Evolutionary conservation across 2,797 vertebrate genomes (phyloP).

Genomic region (Acanthurus lineatus): DNA sequence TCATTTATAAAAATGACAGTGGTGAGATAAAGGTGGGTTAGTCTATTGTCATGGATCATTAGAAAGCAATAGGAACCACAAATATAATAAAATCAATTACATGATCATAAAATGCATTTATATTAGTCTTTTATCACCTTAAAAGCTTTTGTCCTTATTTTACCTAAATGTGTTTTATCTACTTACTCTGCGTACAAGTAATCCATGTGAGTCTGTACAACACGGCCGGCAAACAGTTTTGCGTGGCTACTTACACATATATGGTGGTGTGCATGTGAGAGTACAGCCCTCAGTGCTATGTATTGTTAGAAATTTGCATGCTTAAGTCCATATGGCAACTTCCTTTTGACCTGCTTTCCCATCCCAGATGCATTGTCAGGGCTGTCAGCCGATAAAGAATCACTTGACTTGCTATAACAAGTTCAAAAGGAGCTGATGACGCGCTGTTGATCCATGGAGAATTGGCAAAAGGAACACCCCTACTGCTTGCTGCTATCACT

Average conservation of each 20-base stretch:
- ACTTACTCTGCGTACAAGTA: slow-evolving; percentile 15
- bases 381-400: slow-evolving; percentile 98
- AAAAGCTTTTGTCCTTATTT: background rate
- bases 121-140: slow-evolving; percentile 20
- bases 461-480: slow-evolving; percentile 95
- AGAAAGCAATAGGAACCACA: slow-evolving; percentile 5
- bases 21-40: slow-evolving; percentile 1
- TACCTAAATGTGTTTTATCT: slow-evolving; percentile 9
- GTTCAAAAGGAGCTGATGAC: slow-evolving; percentile 98
- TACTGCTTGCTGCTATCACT: slow-evolving; percentile 94
- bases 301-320: slow-evolving; percentile 93
- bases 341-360: slow-evolving; percentile 98
- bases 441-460: slow-evolving; percentile 96
- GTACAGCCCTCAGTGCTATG: slow-evolving; percentile 80
- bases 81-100: slow-evolving; percentile 13
- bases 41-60: background rate
- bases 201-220: slow-evolving; percentile 42
- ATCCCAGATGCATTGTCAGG: slow-evolving; percentile 94
- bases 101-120: slow-evolving; percentile 17
- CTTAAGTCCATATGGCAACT: slow-evolving; percentile 96
- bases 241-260: slow-evolving; percentile 54
- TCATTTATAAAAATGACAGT: slow-evolving; percentile 16
- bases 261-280: slow-evolving; percentile 52
- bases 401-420: slow-evolving; percentile 99
- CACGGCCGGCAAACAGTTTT: slow-evolving; percentile 45